Conservation (phyloP, 2,113 vertebrate genomes). For the Colaptes auratus region DNA sequence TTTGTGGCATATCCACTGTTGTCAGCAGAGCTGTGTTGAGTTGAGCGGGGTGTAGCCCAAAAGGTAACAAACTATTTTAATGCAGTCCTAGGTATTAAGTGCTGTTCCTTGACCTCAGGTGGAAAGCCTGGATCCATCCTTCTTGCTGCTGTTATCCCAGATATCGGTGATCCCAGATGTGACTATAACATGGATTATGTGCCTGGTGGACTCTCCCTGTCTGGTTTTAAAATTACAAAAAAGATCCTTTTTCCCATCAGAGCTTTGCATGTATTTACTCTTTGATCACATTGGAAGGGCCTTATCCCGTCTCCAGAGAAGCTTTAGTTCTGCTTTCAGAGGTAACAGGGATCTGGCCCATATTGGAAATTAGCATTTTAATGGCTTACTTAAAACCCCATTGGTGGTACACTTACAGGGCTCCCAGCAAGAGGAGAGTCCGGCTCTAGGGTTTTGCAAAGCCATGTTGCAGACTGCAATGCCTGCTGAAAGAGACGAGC, state of each 20-base stretch:
- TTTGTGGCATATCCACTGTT: not conserved
- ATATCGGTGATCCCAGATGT: slow-evolving; percentile 34
- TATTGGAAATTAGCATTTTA: slow-evolving; percentile 64
- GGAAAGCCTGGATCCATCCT: not conserved
- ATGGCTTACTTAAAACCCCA: slow-evolving; percentile 49
- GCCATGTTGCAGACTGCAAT: not conserved
- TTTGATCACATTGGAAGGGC: slow-evolving; percentile 60
- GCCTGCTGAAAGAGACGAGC: not conserved
- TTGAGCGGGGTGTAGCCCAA: not conserved
- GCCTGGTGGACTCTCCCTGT: slow-evolving; percentile 8
- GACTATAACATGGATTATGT: slow-evolving; percentile 3
- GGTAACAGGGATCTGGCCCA: slow-evolving; percentile 40
- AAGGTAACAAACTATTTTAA: not conserved
- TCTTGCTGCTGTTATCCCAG: not conserved
- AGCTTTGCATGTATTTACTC: slow-evolving; percentile 63
- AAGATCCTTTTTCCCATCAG: slow-evolving; percentile 47
- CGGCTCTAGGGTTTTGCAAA: slow-evolving; percentile 48
- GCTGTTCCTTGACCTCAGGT: not conserved
- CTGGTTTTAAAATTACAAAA: slow-evolving; percentile 66
- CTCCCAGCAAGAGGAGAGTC: not conserved
- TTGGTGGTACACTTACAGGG: not conserved
- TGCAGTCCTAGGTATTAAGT: not conserved
- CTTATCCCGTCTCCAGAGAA: slow-evolving; percentile 61
- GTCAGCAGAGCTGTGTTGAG: not conserved
- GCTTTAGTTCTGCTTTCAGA: slow-evolving; percentile 60